Conservation (phyloP, 1,140 invertebrate genomes). For the Drosophila serrata region DNA sequence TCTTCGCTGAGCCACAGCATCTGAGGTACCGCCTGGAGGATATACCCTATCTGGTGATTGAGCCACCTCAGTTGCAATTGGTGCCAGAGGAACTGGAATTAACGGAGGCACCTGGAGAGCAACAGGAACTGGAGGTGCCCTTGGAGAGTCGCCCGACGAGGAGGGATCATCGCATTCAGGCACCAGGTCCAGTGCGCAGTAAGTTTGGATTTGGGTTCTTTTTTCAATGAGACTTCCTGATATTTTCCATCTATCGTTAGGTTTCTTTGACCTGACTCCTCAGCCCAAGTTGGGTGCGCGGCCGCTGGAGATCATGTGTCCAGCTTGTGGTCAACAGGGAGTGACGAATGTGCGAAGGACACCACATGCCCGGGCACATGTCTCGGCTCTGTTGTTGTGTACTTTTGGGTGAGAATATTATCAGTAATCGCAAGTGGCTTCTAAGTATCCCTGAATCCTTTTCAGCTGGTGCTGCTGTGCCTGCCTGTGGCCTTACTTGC, state of each 20-base stretch:
- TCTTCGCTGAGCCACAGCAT: slow-evolving; percentile 31
- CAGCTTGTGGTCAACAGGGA: slow-evolving; percentile 53
- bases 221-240: too few relatives aligned
- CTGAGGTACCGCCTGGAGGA: slow-evolving; percentile 10
- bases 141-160: not conserved
- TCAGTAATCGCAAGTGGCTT: not conserved
- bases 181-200: slow-evolving; percentile 20
- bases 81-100: not conserved
- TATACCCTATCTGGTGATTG: not conserved
- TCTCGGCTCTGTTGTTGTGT: slow-evolving; percentile 51
- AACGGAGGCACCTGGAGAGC: not conserved
- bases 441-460: not conserved
- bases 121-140: too few relatives aligned
- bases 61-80: not conserved
- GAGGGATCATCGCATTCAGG: not conserved
- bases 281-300: slow-evolving; percentile 41
- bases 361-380: slow-evolving; percentile 30
- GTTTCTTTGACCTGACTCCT: slow-evolving; percentile 25
- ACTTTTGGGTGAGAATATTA: slow-evolving; percentile 40
- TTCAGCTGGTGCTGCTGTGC: slow-evolving; percentile 63
- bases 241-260: slow-evolving; percentile 7
- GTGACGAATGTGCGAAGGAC: slow-evolving; percentile 18
- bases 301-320: slow-evolving; percentile 46
- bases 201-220: slow-evolving; percentile 7
- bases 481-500: slow-evolving; percentile 54